A percentile compares a stretch with the other conserved stretches of the same genome.
Evolutionary conservation across 2,797 vertebrate genomes (phyloP).

Genomic region (Kryptolebias ocellatus): DNA sequence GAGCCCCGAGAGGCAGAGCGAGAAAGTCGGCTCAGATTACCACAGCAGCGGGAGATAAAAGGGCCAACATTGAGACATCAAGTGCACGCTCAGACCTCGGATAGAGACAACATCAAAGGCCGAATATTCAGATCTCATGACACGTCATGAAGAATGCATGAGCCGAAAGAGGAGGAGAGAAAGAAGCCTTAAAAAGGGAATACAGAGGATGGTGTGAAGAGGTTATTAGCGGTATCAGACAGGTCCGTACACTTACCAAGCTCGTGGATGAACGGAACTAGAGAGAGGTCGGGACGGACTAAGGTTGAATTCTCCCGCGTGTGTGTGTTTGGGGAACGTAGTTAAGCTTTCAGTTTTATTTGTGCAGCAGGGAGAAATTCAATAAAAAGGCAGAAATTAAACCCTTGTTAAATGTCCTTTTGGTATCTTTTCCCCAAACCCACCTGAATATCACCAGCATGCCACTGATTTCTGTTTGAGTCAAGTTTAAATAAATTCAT

Average conservation of each 20-base stretch:
- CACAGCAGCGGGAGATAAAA: conserved; percentile 62
- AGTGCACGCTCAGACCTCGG: conserved; percentile 65
- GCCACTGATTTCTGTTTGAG: too few relatives aligned
- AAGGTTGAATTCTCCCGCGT: too few relatives aligned
- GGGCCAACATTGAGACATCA: conserved; percentile 67
- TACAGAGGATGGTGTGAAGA: conserved; percentile 47
- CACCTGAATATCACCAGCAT: too few relatives aligned
- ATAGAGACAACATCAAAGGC: conserved; percentile 72
- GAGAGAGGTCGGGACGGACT: conserved; percentile 1
- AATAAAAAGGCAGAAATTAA: too few relatives aligned
- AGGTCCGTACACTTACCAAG: conserved; percentile 67
- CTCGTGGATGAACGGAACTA: conserved; percentile 44
- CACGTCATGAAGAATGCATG: conserved; percentile 65
- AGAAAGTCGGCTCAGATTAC: conserved; percentile 68
- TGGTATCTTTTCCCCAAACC: too few relatives aligned
- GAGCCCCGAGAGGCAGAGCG: conserved; percentile 44
- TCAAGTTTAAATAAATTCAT: too few relatives aligned
- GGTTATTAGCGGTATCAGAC: conserved; percentile 59
- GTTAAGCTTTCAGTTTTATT: too few relatives aligned
- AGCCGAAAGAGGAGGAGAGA: conserved; percentile 47
- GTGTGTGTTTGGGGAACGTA: too few relatives aligned
- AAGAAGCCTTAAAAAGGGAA: conserved; percentile 53
- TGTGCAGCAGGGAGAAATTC: too few relatives aligned
- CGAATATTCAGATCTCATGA: conserved; percentile 71
- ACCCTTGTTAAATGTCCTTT: too few relatives aligned